phyloP scores from a whole-genome alignment of 2,888 invertebrate genomes.

The Volucella bombylans region DNA sequence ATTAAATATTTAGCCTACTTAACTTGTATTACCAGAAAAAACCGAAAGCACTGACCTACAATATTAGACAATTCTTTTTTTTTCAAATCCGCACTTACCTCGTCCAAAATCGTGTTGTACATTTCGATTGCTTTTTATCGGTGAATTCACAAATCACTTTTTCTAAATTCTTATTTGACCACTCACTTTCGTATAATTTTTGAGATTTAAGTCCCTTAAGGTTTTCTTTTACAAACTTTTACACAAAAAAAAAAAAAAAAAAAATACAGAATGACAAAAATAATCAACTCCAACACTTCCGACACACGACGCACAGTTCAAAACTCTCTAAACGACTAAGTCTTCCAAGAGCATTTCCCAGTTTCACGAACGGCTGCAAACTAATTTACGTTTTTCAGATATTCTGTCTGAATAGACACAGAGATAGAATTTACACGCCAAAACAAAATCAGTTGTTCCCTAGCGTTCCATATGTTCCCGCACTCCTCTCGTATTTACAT shows the following conservation, averaged over 20 bases:
- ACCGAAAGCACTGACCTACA: too few relatives aligned
- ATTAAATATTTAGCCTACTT: too few relatives aligned
- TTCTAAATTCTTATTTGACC: neutral
- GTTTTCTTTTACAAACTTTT: neutral
- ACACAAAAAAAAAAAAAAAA: conserved; percentile 9
- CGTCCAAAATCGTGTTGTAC: conserved; percentile 59
- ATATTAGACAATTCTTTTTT: neutral
- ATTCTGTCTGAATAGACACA: conserved; percentile 35
- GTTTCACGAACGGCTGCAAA: conserved; percentile 63
- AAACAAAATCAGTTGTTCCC: conserved; percentile 9
- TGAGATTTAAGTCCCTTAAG: neutral
- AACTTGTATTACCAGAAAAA: too few relatives aligned
- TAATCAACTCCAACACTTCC: conserved; percentile 24
- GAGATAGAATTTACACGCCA: conserved; percentile 6
- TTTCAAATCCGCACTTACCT: conserved; percentile 45
- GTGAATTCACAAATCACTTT: neutral
- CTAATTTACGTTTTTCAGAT: conserved; percentile 60
- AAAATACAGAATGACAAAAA: neutral
- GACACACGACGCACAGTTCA: conserved; percentile 19
- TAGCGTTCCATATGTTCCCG: conserved; percentile 20
- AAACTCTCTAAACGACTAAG: conserved; percentile 4
- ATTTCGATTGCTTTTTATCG: conserved; percentile 48
- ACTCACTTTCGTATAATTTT: neutral
- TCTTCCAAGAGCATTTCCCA: conserved; percentile 32
- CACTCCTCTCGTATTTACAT: conserved; percentile 18